Evolutionary conservation across 2,888 invertebrate genomes (phyloP).

Genomic region (Epinotia ramella): DNA sequence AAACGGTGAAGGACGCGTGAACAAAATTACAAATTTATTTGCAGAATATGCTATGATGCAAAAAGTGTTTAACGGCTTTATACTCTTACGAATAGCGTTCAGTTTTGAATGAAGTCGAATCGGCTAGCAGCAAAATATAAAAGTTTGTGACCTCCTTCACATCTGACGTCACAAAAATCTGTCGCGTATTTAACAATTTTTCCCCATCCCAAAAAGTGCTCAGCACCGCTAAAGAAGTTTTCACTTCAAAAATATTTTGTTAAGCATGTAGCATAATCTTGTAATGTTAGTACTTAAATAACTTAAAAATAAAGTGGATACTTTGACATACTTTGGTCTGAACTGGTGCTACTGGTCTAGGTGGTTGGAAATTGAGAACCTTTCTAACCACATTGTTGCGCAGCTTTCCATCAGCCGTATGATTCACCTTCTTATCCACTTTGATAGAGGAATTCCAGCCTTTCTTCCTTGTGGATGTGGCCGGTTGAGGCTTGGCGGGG

Average conservation of each 20-base stretch:
- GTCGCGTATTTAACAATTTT: too few species aligned
- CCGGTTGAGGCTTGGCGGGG: slow-evolving; percentile 54
- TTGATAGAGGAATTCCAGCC: slow-evolving; percentile 79
- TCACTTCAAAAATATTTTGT: background rate
- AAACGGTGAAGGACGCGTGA: too few species aligned
- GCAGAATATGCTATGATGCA: too few species aligned
- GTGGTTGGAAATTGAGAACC: slow-evolving; percentile 70
- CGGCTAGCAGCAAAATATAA: too few species aligned
- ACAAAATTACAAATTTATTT: too few species aligned
- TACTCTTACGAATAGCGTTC: too few species aligned
- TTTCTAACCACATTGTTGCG: slow-evolving; percentile 70
- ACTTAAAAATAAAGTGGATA: slow-evolving; percentile 15
- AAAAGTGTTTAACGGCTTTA: too few species aligned
- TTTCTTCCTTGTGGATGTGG: slow-evolving; percentile 61
- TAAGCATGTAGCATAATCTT: background rate
- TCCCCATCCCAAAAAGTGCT: too few species aligned
- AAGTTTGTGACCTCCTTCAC: too few species aligned
- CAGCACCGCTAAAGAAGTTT: too few species aligned
- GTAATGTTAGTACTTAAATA: background rate
- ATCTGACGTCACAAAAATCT: too few species aligned
- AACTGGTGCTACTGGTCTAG: slow-evolving; percentile 54
- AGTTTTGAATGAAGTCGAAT: too few species aligned
- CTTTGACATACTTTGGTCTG: slow-evolving; percentile 32
- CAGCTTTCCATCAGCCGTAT: slow-evolving; percentile 64
- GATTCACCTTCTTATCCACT: slow-evolving; percentile 67